phyloP scores from a whole-genome alignment of 2,888 invertebrate species.

The Ceriagrion tenellum region DNA sequence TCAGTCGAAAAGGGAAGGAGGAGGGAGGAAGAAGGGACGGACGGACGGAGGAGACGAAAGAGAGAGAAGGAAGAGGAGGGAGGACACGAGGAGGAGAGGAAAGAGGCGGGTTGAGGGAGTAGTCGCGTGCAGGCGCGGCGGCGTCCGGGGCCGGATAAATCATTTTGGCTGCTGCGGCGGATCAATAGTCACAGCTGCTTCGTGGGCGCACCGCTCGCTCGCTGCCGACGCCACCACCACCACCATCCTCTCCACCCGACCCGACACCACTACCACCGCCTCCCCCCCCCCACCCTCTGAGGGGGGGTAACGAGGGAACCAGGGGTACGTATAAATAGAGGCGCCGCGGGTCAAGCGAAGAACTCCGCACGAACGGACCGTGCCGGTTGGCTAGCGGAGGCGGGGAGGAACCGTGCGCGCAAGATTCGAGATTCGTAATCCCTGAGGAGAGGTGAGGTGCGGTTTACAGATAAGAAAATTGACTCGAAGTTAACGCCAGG shows the following conservation, averaged over 20 bases:
- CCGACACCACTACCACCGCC: neutral
- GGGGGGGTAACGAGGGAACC: neutral
- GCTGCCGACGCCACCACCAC: conserved; percentile 34
- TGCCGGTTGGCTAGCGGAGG: neutral
- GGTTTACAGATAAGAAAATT: no score
- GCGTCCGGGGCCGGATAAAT: conserved; percentile 64
- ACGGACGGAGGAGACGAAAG: no score
- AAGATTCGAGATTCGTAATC: no score
- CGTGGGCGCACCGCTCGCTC: conserved; percentile 34
- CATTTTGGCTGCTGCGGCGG: conserved; percentile 51
- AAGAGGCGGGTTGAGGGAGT: conserved; percentile 38
- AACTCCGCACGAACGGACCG: neutral
- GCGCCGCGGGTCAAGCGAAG: neutral
- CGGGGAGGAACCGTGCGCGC: neutral
- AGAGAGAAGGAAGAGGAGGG: neutral
- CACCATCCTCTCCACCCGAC: neutral
- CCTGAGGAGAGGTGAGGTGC: no score
- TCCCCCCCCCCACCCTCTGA: conserved; percentile 15
- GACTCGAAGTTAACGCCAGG: no score
- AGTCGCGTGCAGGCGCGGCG: conserved; percentile 41
- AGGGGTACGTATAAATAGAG: neutral
- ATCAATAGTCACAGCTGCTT: conserved; percentile 65
- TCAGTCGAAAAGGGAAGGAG: neutral
- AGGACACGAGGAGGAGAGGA: neutral
- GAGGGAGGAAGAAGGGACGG: neutral